Evolutionary conservation across 2,797 vertebrate species (phyloP), one percentile per base, ranked within the genome.

Genomic region (Hybognathus amarus): DNA sequence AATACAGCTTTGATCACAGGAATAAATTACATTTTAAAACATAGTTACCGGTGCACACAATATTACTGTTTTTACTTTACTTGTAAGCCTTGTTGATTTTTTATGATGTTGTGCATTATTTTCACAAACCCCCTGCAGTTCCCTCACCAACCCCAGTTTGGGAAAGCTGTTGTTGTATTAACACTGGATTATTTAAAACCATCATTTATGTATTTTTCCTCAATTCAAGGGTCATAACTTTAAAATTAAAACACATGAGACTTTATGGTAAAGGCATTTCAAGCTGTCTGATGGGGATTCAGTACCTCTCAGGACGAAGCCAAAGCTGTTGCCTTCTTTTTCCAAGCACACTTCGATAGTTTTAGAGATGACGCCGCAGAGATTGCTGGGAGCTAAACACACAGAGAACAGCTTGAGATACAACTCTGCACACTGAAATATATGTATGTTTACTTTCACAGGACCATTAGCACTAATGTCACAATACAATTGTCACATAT

Each of bases 311-410:
- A 99, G 94, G 80, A 99, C 97, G 1, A 99, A 99, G 50, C 98
- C 98, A 89, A 99, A 99, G 92, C 97, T 99, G 93, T 96, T 98
- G 82, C 97, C 97, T 90, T 99, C 98, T 91, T 99, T 99, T 92
- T 97, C 95, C 86, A 99, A 94, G 81, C 96, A 96, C 90, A 99
- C 95, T 33, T 99, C 98, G 20, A 97, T 96, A 8, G 96, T 99
- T 95, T 98, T 99, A 75, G 97, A 95, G 91, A 97, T 88, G 88
- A 97, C 92, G 88, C 95, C 97, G 38, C 95, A 94, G 20, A 94
- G 94, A 89, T 91, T 94, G 59, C 95, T 96, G 1, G 97, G 96
- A 83, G 96, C 98, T 99, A 56, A 71, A 18, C 84, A 77, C 9
- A 91, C 77, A 88, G 38, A 85, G 87, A 83, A 68, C 66, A 69